A percentile compares a stretch with the other conserved stretches of the same genome.
These are phyloP conservation scores for Trichogramma pretiosum DNA, from an alignment of 1,140 invertebrate species.

Conservation along the genomic window DNA sequence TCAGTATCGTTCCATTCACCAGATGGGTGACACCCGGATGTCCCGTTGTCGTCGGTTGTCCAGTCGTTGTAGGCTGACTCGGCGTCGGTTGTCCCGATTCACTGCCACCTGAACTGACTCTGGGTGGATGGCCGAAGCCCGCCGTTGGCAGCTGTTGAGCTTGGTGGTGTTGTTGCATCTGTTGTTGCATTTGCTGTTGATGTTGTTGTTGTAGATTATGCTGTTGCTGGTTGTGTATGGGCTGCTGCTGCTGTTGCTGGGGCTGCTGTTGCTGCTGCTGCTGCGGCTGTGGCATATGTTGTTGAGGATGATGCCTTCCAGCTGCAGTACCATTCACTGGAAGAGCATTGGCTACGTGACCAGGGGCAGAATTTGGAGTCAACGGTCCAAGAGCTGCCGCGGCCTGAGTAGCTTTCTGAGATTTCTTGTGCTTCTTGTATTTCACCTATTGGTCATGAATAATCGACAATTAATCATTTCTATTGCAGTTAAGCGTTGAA, in stretches of 20 bases:
- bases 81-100: slow-evolving; percentile 40
- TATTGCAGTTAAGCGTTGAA: not conserved
- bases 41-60: slow-evolving; percentile 37
- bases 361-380: no score
- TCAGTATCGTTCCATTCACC: slow-evolving; percentile 84
- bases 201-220: slow-evolving; percentile 38
- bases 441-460: slow-evolving; percentile 59
- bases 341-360: no score
- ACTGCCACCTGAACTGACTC: slow-evolving; percentile 32
- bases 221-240: slow-evolving; percentile 26
- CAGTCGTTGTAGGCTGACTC: slow-evolving; percentile 39
- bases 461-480: not conserved
- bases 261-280: slow-evolving; percentile 40
- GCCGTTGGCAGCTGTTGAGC: slow-evolving; percentile 26
- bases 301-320: slow-evolving; percentile 34
- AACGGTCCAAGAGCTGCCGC: no score
- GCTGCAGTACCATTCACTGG: slow-evolving; percentile 38
- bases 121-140: no score
- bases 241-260: slow-evolving; percentile 39
- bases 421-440: slow-evolving; percentile 95
- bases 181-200: slow-evolving; percentile 39
- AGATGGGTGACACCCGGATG: slow-evolving; percentile 60
- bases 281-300: no score
- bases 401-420: no score
- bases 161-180: slow-evolving; percentile 40